Evolutionary conservation across 2,113 vertebrate genomes (phyloP).

Genomic region (Stegostoma tigrinum): DNA sequence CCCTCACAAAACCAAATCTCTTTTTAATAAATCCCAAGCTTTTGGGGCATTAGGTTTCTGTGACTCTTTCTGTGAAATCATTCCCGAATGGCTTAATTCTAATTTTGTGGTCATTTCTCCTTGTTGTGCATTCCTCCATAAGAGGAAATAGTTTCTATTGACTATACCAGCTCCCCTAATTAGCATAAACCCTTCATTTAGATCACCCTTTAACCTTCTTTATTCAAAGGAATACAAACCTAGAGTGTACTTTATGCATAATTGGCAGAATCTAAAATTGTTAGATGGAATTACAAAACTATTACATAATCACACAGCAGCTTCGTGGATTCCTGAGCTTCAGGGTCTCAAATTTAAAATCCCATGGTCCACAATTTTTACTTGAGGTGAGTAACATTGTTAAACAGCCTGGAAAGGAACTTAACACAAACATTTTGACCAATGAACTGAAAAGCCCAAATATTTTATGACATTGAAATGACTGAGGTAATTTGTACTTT

Average conservation of each 20-base stretch:
- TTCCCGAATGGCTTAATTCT: background rate
- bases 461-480: background rate
- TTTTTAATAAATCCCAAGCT: background rate
- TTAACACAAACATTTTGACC: background rate
- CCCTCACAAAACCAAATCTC: background rate
- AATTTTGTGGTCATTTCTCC: background rate
- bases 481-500: constrained; percentile 10
- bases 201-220: background rate
- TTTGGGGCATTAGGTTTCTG: background rate
- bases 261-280: background rate
- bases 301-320: background rate
- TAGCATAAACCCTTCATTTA: background rate
- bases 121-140: background rate
- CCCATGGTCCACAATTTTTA: background rate
- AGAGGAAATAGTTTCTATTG: background rate
- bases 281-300: background rate
- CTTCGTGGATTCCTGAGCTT: background rate
- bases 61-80: background rate
- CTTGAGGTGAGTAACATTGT: background rate
- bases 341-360: background rate
- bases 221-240: background rate
- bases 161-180: background rate
- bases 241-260: background rate
- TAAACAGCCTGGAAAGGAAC: background rate
- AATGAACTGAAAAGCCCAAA: background rate